Conservation (phyloP, 1,140 invertebrate genomes). For the Aphaenogaster ashmeadi region DNA sequence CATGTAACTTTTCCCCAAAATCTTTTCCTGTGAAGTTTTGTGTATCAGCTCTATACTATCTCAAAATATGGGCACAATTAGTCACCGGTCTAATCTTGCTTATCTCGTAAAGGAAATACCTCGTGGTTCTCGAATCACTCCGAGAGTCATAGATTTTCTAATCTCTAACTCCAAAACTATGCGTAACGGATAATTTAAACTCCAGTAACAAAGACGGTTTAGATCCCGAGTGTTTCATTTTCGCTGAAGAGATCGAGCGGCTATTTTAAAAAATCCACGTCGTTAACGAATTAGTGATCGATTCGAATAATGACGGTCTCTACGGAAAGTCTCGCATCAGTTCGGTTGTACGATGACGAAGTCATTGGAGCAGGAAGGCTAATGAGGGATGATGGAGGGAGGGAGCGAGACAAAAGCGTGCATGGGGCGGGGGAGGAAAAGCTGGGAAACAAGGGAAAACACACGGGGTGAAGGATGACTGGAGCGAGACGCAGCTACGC, state of each 20-base stretch:
- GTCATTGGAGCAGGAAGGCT: conserved; percentile 25
- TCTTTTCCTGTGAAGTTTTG: not conserved
- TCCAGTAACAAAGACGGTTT: not conserved
- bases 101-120: not conserved
- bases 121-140: not conserved
- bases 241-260: not conserved
- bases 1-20: not conserved
- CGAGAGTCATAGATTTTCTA: not conserved
- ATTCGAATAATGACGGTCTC: not conserved
- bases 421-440: conserved; percentile 23
- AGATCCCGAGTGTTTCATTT: not conserved
- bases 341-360: not conserved
- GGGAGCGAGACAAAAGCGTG: conserved; percentile 15
- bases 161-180: not conserved
- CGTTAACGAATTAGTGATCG: conserved; percentile 5
- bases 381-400: conserved; percentile 47
- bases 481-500: conserved; percentile 42
- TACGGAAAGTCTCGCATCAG: not conserved
- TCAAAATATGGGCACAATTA: not conserved
- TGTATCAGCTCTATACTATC: not conserved
- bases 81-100: conserved; percentile 6
- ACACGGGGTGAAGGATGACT: conserved; percentile 63
- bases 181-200: conserved; percentile 1
- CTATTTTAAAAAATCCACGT: not conserved
- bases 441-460: conserved; percentile 64